phyloP scores from a whole-genome alignment of 2,113 vertebrate species.

The Argyrosomus japonicus region DNA sequence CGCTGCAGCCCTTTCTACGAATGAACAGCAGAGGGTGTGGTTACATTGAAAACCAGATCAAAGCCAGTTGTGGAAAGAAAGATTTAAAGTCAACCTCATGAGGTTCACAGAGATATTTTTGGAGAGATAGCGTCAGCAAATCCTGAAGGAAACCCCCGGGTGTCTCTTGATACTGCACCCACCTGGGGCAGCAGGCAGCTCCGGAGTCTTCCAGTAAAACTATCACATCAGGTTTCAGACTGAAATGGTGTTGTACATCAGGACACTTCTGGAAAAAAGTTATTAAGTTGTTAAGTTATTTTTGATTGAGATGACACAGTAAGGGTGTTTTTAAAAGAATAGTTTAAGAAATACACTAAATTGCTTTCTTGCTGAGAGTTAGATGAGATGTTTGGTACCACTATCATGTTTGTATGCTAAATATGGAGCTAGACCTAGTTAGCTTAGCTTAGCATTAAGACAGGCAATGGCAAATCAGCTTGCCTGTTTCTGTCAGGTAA shows the following conservation, averaged over 20 bases:
- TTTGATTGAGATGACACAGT: neutral
- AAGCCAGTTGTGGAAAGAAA: constrained; percentile 13
- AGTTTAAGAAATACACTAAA: neutral
- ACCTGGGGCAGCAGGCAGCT: neutral
- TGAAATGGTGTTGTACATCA: neutral
- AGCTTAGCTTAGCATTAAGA: neutral
- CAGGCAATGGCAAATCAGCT: neutral
- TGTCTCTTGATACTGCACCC: constrained; percentile 26
- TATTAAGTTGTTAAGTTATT: too few relatives aligned
- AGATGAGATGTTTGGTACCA: neutral
- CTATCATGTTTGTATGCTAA: neutral
- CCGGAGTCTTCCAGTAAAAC: neutral
- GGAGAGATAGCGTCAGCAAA: constrained; percentile 19
- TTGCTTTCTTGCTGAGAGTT: neutral
- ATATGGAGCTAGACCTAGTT: neutral
- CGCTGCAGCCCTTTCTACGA: constrained; percentile 14
- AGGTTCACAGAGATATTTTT: constrained; percentile 45
- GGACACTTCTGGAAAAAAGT: neutral
- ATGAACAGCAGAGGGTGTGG: constrained; percentile 65
- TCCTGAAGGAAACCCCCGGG: constrained; percentile 20
- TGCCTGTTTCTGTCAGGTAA: neutral
- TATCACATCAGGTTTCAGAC: neutral
- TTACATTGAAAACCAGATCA: constrained; percentile 25
- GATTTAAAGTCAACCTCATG: neutral
- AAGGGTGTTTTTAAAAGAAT: neutral